phyloP scores from a whole-genome alignment of 2,888 invertebrate species.

The Osmoderma eremita region DNA sequence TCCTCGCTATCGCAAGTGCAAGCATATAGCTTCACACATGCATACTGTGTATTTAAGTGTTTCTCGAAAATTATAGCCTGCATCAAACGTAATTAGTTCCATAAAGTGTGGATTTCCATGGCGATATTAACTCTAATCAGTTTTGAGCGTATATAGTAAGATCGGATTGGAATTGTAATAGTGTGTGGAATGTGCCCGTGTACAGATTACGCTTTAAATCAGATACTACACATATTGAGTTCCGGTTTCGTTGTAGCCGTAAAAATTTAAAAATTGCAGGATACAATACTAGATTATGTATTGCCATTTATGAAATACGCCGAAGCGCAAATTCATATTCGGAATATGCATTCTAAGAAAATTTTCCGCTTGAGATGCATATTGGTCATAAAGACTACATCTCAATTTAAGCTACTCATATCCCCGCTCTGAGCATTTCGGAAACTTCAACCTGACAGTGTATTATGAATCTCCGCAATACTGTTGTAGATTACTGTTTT shows the following conservation, averaged over 20 bases:
- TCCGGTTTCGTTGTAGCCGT: conserved; percentile 17
- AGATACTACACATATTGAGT: conserved; percentile 19
- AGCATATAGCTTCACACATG: conserved; percentile 24
- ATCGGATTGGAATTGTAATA: conserved; percentile 31
- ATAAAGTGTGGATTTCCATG: conserved; percentile 41
- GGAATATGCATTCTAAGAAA: too few relatives aligned
- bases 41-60: conserved; percentile 33
- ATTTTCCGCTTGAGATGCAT: too few relatives aligned
- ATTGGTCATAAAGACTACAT: too few relatives aligned
- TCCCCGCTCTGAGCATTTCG: too few relatives aligned
- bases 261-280: not conserved
- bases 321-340: too few relatives aligned
- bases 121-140: conserved; percentile 38
- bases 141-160: conserved; percentile 32
- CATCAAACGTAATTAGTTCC: conserved; percentile 41
- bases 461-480: too few relatives aligned
- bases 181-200: conserved; percentile 21
- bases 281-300: too few relatives aligned
- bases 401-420: too few relatives aligned
- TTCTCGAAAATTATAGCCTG: conserved; percentile 41
- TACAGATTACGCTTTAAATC: conserved; percentile 29
- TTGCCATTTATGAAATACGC: too few relatives aligned
- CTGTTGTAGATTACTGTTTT: too few relatives aligned
- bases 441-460: too few relatives aligned
- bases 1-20: conserved; percentile 25